A percentile compares a stretch with the other conserved stretches of the same genome.
Evolutionary conservation across 2,113 vertebrate species (phyloP).

Genomic region (Thamnaconus septentrionalis): DNA sequence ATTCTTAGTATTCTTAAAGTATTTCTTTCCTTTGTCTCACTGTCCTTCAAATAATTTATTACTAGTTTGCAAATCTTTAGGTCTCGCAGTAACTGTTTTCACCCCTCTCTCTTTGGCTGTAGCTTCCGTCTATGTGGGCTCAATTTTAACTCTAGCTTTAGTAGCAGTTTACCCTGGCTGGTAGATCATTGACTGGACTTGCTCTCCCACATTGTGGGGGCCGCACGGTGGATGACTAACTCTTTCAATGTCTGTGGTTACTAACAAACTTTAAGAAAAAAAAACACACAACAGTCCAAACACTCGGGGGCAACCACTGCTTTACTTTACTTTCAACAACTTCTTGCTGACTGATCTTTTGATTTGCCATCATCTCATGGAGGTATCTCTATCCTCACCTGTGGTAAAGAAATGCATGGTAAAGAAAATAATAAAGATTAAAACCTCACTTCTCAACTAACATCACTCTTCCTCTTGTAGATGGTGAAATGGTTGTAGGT

Average conservation of each 20-base stretch:
- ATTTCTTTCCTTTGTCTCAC: slow-evolving; percentile 20
- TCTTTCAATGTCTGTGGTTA: slow-evolving; percentile 88
- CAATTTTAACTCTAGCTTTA: slow-evolving; percentile 74
- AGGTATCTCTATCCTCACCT: slow-evolving; percentile 28
- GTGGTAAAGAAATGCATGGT: slow-evolving; percentile 32
- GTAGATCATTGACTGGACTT: slow-evolving; percentile 77
- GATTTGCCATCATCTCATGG: slow-evolving; percentile 35
- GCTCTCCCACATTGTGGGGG: slow-evolving; percentile 39
- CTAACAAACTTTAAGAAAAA: slow-evolving; percentile 75
- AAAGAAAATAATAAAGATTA: slow-evolving; percentile 4
- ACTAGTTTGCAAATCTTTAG: slow-evolving; percentile 22
- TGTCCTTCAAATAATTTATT: slow-evolving; percentile 43
- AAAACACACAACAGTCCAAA: slow-evolving; percentile 18
- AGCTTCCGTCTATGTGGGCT: slow-evolving; percentile 64
- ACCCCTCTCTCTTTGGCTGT: slow-evolving; percentile 43
- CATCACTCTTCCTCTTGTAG: slow-evolving; percentile 38
- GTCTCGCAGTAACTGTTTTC: slow-evolving; percentile 16
- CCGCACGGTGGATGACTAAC: slow-evolving; percentile 67
- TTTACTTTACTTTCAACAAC: slow-evolving; percentile 29
- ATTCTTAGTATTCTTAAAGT: slow-evolving; percentile 44
- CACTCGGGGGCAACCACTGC: slow-evolving; percentile 22
- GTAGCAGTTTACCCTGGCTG: slow-evolving; percentile 53
- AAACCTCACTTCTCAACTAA: slow-evolving; percentile 51
- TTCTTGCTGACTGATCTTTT: slow-evolving; percentile 42
- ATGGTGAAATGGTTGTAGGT: slow-evolving; percentile 58